These are phyloP conservation scores for Condylura cristata DNA, from an alignment of 2,113 vertebrate species.

Conservation along the genomic window DNA sequence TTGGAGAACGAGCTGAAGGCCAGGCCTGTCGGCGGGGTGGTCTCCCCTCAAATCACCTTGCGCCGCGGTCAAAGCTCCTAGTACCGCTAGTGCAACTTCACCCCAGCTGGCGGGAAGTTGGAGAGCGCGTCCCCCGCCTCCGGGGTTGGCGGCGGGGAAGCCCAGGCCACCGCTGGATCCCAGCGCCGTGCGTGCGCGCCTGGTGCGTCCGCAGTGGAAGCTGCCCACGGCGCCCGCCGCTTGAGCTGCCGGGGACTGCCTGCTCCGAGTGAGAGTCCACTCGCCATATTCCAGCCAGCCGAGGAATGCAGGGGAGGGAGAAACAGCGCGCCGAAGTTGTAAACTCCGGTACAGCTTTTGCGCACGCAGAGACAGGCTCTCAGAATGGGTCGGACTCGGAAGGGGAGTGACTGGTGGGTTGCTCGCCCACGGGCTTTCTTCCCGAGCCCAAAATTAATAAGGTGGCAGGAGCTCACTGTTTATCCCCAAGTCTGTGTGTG, in stretches of 20 bases:
- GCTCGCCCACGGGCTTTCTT: neutral
- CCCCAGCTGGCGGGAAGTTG: constrained; percentile 75
- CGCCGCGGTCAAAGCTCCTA: neutral
- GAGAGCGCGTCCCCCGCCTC: constrained; percentile 43
- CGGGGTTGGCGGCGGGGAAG: neutral
- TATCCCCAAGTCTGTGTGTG: neutral
- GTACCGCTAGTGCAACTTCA: constrained; percentile 64
- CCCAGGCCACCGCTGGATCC: neutral
- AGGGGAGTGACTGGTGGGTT: neutral
- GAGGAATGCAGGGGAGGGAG: constrained; percentile 34
- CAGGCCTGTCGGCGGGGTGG: constrained; percentile 26
- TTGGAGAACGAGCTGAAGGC: neutral
- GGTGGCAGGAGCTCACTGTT: neutral
- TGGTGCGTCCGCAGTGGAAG: neutral
- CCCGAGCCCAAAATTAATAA: neutral
- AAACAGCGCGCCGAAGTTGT: constrained; percentile 42
- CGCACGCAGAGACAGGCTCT: neutral
- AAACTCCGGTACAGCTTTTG: neutral
- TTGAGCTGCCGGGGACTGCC: neutral
- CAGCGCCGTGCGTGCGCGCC: constrained; percentile 19
- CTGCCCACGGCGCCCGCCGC: neutral
- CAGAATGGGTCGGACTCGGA: neutral
- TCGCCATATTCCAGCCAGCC: constrained; percentile 40
- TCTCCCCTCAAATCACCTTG: neutral
- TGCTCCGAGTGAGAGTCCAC: constrained; percentile 19